phyloP scores from a whole-genome alignment of 2,888 invertebrate genomes.

The Troides oblongomaculatus region DNA sequence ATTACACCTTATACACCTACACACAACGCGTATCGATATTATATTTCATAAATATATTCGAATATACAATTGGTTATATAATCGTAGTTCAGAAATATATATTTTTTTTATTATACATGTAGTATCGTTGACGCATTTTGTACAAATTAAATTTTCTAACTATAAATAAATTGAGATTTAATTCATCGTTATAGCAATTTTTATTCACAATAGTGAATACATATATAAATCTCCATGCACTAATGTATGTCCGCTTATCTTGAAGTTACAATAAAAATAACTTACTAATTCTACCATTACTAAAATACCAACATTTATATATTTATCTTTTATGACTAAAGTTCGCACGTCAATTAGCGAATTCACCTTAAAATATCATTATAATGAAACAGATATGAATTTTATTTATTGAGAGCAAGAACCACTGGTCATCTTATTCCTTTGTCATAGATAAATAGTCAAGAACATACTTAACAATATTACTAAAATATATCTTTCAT shows the following conservation, averaged over 20 bases:
- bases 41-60: slow-evolving; percentile 6
- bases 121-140: slow-evolving; percentile 4
- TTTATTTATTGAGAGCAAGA: slow-evolving; percentile 14
- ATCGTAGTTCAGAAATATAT: background rate
- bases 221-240: slow-evolving; percentile 10
- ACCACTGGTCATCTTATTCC: slow-evolving; percentile 1
- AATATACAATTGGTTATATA: slow-evolving; percentile 12
- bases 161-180: slow-evolving; percentile 27
- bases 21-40: slow-evolving; percentile 1
- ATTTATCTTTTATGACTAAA: slow-evolving; percentile 22
- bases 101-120: slow-evolving; percentile 3
- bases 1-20: slow-evolving; percentile 3
- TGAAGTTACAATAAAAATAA: slow-evolving; percentile 33
- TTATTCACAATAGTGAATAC: slow-evolving; percentile 27
- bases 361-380: slow-evolving; percentile 15
- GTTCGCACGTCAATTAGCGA: slow-evolving; percentile 11
- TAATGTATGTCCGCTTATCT: slow-evolving; percentile 14
- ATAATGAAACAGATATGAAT: slow-evolving; percentile 23
- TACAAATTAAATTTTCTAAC: slow-evolving; percentile 13
- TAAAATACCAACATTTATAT: slow-evolving; percentile 36
- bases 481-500: background rate
- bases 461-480: background rate
- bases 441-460: slow-evolving; percentile 11
- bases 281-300: slow-evolving; percentile 34
- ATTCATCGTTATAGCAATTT: background rate